These are phyloP conservation scores for Spermophilus dauricus DNA, from an alignment of 2,113 vertebrate genomes.

Conservation along the genomic window DNA sequence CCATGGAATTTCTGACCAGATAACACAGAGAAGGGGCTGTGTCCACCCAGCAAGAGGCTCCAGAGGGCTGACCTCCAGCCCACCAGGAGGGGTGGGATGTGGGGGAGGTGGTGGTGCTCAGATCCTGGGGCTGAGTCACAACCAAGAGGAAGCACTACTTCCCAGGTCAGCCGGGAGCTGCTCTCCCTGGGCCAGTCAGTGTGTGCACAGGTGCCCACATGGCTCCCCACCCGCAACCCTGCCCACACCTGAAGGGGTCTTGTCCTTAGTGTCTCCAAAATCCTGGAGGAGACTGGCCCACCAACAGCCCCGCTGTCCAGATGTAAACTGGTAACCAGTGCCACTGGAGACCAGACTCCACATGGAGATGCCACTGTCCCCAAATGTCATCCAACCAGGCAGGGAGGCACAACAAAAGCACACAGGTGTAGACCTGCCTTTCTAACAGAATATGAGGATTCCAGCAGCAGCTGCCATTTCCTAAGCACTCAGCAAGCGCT, in stretches of 20 bases:
- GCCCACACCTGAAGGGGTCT: no score
- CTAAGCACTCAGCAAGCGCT: fast-evolving
- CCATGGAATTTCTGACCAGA: background rate
- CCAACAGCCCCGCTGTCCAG: fast-evolving
- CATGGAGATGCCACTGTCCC: background rate
- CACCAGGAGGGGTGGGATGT: fast-evolving
- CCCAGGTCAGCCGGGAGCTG: fast-evolving
- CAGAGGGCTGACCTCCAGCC: background rate
- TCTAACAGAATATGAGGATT: fast-evolving
- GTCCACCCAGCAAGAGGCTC: background rate
- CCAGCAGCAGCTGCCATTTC: fast-evolving
- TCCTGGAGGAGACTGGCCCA: background rate
- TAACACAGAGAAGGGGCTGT: background rate
- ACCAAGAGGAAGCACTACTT: background rate
- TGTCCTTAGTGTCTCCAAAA: background rate
- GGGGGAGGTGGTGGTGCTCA: fast-evolving
- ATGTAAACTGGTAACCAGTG: fast-evolving
- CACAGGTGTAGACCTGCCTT: fast-evolving
- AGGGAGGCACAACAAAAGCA: fast-evolving
- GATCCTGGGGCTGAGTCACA: background rate
- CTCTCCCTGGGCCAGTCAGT: fast-evolving
- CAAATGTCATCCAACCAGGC: background rate
- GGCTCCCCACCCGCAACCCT: background rate
- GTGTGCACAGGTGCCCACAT: background rate
- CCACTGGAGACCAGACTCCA: background rate